Evolutionary conservation across 2,797 vertebrate species (phyloP).

Genomic region (Pristis pectinata): DNA sequence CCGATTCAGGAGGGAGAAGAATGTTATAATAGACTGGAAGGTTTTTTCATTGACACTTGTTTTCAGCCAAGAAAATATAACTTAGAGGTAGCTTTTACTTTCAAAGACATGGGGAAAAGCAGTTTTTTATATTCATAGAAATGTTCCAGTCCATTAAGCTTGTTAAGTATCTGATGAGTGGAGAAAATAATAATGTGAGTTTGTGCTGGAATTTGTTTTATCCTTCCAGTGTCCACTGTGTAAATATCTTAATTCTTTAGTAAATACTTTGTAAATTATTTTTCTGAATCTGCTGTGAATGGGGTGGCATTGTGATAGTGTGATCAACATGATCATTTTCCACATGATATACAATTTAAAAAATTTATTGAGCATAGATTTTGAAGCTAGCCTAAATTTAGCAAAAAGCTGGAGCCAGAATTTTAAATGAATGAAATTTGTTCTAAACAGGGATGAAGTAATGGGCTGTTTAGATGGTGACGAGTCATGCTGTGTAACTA

Average conservation of each 20-base stretch:
- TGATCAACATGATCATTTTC: background rate
- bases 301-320: background rate
- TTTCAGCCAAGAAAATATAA: background rate
- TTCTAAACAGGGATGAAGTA: no score
- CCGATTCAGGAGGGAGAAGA: background rate
- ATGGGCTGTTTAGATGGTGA: no score
- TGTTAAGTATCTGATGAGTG: background rate
- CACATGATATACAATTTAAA: no score
- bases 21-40: background rate
- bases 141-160: background rate
- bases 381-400: no score
- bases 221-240: background rate
- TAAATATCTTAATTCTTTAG: background rate
- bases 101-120: background rate
- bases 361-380: no score
- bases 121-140: background rate
- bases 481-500: no score
- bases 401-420: no score
- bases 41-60: constrained; percentile 9
- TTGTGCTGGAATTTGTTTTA: background rate
- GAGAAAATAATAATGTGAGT: background rate
- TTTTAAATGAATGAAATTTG: no score
- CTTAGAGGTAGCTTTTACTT: background rate
- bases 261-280: background rate
- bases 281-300: background rate